Percentiles rank a stretch among this genome's conserved stretches.
phyloP scores from a whole-genome alignment of 2,113 vertebrate species.

The Halichoeres trimaculatus region DNA sequence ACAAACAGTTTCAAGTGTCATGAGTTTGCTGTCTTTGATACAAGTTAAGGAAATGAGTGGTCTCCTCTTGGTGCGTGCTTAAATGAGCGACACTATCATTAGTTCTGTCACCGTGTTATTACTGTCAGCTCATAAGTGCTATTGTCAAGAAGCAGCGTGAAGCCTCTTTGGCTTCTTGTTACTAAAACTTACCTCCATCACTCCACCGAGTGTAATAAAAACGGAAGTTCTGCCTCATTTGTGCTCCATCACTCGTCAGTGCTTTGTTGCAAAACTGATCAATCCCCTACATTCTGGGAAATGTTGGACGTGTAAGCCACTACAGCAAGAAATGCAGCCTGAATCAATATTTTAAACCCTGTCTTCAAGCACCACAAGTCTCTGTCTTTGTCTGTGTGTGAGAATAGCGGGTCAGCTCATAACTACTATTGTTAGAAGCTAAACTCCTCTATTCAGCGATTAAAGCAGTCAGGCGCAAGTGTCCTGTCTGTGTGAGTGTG shows the following conservation, averaged over 20 bases:
- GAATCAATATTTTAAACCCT: background rate
- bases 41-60: slow-evolving; percentile 38
- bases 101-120: slow-evolving; percentile 47
- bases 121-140: slow-evolving; percentile 31
- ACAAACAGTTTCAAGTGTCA: background rate
- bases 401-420: slow-evolving; percentile 70
- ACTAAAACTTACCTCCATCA: background rate
- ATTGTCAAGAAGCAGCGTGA: slow-evolving; percentile 10
- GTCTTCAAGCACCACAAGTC: background rate
- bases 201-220: background rate
- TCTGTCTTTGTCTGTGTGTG: slow-evolving; percentile 15
- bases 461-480: slow-evolving; percentile 69
- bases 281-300: background rate
- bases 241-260: background rate
- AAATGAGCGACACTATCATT: slow-evolving; percentile 45
- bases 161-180: background rate
- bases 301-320: background rate
- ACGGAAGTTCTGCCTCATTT: background rate
- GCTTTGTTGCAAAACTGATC: too few relatives aligned
- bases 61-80: slow-evolving; percentile 31
- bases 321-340: background rate
- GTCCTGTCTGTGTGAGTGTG: slow-evolving; percentile 54
- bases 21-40: slow-evolving; percentile 3
- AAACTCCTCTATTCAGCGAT: slow-evolving; percentile 77
- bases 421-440: slow-evolving; percentile 71